phyloP scores from a whole-genome alignment of 2,797 vertebrate genomes.

The Catamblyrhynchus diadema region DNA sequence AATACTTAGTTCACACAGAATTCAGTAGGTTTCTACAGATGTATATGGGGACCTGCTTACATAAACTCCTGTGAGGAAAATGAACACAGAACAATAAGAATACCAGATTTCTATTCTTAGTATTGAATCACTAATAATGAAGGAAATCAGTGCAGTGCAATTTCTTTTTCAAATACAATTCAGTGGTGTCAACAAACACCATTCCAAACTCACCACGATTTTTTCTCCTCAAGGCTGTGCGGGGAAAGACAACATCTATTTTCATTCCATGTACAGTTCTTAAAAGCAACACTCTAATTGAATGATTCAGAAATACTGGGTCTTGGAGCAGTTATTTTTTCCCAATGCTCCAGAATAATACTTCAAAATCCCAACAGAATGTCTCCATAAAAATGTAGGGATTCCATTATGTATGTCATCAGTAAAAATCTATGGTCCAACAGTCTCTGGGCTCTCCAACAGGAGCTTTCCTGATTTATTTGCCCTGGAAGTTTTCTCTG shows the following conservation, averaged over 20 bases:
- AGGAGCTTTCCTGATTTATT: not conserved
- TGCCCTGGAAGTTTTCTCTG: not conserved
- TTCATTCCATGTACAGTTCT: not conserved
- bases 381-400: not conserved
- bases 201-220: not conserved
- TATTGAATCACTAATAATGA: not conserved
- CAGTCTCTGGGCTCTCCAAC: not conserved
- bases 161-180: not conserved
- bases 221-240: not conserved
- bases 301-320: not conserved
- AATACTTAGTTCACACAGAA: not conserved
- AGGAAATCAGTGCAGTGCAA: not conserved
- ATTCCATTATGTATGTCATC: not conserved
- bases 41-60: not conserved
- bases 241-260: not conserved
- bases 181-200: not conserved
- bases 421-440: not conserved
- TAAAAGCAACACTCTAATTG: not conserved
- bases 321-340: not conserved
- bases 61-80: not conserved
- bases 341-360: not conserved
- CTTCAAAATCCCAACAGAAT: not conserved
- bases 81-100: not conserved
- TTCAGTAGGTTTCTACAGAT: not conserved
- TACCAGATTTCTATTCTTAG: not conserved